Conservation (phyloP, 2,888 invertebrate species). For the Lomographa bimaculata region DNA sequence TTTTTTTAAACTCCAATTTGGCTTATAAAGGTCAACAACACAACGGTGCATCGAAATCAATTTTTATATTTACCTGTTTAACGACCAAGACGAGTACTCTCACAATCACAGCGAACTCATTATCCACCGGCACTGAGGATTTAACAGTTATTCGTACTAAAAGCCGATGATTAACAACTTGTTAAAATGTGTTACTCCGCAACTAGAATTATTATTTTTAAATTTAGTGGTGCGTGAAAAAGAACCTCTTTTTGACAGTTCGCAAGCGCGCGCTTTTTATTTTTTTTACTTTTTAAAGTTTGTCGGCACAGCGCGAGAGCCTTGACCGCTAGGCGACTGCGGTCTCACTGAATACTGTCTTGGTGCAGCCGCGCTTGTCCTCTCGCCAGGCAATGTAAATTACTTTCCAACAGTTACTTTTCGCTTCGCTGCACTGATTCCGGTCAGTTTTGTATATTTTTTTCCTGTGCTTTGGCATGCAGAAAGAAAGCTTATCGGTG, state of each 20-base stretch:
- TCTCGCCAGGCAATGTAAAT: slow-evolving; percentile 63
- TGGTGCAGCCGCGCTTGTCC: slow-evolving; percentile 55
- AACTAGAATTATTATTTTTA: slow-evolving; percentile 21
- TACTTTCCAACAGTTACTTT: slow-evolving; percentile 80
- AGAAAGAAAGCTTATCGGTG: slow-evolving; percentile 57
- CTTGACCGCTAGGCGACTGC: slow-evolving; percentile 78
- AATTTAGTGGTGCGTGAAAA: slow-evolving; percentile 29
- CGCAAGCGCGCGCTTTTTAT: slow-evolving; percentile 72
- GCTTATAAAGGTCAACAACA: slow-evolving; percentile 44
- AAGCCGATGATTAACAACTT: slow-evolving; percentile 56
- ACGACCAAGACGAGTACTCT: slow-evolving; percentile 62
- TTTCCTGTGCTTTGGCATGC: slow-evolving; percentile 41
- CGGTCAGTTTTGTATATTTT: slow-evolving; percentile 52
- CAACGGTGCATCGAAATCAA: slow-evolving; percentile 54
- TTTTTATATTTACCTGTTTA: slow-evolving; percentile 76
- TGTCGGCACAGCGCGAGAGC: slow-evolving; percentile 54
- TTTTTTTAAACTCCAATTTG: slow-evolving; percentile 31
- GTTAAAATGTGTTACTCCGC: slow-evolving; percentile 11
- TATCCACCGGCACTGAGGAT: slow-evolving; percentile 70
- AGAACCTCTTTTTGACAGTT: slow-evolving; percentile 58
- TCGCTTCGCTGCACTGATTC: slow-evolving; percentile 78
- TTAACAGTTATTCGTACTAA: slow-evolving; percentile 75
- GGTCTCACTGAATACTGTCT: slow-evolving; percentile 67
- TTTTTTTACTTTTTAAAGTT: slow-evolving; percentile 50
- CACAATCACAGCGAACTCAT: slow-evolving; percentile 78